Evolutionary conservation across 2,888 invertebrate species (phyloP), one percentile per base, ranked within the genome.

Genomic region (Agonopterix arenella): DNA sequence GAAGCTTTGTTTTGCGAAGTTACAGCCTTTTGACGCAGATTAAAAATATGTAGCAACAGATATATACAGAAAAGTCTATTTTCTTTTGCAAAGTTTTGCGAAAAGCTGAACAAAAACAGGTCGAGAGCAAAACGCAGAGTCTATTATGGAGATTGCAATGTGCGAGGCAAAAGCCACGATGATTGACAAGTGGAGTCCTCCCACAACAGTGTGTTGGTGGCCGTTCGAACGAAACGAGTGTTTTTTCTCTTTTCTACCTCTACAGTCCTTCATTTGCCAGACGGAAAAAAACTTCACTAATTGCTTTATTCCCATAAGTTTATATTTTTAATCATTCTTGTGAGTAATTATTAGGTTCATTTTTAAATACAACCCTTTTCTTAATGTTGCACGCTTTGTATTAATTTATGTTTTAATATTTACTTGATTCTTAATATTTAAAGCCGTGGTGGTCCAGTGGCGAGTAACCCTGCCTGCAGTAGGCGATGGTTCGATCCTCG

Each of bases 151-250:
- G 64, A 71, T 75, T 72, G 70, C 69, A 67, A 60, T 55, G 58
- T 59, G 56, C 59, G 57, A 55, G 56, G 57, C 53, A 55, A 62
- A 53, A 57, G 53, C 58, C 49, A 49, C 58, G 54, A 68, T 84
- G 83, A 85, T 81, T 84, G 83, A 84, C 84, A 81, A 67, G 70
- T 66, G 46, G 56, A 62, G 62, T 73, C 77, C 78, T 69, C 73
- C 81, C 78, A 70, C 67, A 48, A 47, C 56, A 66, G 66, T 51
- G 57, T 71, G 77, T 65, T 68, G 80, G 83, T 83, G 83, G 83
- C 70, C 81, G 68, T 50, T 73, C 59, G 56, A 58, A 64, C 60
- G 61, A 65, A 72, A 68, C 69, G 60, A 56, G 54, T 52, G 66
- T 73, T 72, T 67, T 68, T 62, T 53, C 42, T 48, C 50, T 44